Percentiles rank a stretch among this genome's conserved stretches.
These are phyloP conservation scores for Gymnodraco acuticeps DNA, from an alignment of 2,797 vertebrate species.

Conservation along the genomic window DNA sequence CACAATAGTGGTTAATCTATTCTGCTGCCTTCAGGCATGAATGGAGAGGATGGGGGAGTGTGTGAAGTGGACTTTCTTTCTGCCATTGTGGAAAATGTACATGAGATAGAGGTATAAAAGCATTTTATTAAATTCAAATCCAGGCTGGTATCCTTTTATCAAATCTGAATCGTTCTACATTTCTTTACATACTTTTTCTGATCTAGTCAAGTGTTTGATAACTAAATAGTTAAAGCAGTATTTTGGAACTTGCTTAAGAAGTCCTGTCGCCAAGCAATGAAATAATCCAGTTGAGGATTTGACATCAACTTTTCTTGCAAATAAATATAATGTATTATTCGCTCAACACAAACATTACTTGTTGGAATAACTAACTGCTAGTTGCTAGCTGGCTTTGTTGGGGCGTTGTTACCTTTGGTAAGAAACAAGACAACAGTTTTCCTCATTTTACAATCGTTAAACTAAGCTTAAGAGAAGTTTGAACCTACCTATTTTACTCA, in stretches of 20 bases:
- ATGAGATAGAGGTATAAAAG: not conserved
- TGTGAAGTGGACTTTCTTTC: slow-evolving; percentile 26
- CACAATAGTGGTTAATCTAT: slow-evolving; percentile 45
- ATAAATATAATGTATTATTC: too few relatives aligned
- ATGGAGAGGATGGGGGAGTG: slow-evolving; percentile 15
- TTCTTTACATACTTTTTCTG: not conserved
- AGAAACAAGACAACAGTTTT: not conserved
- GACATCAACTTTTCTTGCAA: too few relatives aligned
- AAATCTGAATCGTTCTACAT: not conserved
- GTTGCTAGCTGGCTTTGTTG: not conserved
- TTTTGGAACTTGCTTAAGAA: not conserved
- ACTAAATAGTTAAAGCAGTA: not conserved
- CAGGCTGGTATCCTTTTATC: not conserved
- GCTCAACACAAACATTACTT: too few relatives aligned
- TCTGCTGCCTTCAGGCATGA: slow-evolving; percentile 49
- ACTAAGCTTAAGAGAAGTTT: too few relatives aligned
- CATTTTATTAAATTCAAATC: slow-evolving; percentile 5
- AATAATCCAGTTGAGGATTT: not conserved
- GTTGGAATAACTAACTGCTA: too few relatives aligned
- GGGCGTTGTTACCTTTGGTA: too few relatives aligned
- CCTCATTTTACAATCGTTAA: too few relatives aligned
- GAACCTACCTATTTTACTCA: too few relatives aligned
- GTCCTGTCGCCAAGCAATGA: not conserved
- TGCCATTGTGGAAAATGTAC: not conserved
- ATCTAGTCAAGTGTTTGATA: not conserved